These are phyloP conservation scores for Addax nasomaculatus DNA, from an alignment of 2,113 vertebrate species.

Conservation along the genomic window DNA sequence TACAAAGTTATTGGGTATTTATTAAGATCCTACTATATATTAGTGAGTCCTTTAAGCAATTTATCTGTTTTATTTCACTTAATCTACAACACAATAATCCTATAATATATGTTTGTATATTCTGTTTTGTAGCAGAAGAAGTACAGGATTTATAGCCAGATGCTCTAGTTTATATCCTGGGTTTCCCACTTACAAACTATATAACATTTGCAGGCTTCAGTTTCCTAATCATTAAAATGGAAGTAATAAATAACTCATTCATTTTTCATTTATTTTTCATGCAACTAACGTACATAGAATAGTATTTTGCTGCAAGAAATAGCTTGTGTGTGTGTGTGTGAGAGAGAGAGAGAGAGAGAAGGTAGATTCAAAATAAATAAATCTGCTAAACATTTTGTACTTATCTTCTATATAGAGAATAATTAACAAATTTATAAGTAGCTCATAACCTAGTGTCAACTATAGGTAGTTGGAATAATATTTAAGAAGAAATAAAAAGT, in stretches of 20 bases:
- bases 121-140: background rate
- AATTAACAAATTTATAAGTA: background rate
- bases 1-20: background rate
- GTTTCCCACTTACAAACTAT: background rate
- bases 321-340: fast-evolving
- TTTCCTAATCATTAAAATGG: background rate
- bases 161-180: background rate
- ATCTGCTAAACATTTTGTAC: background rate
- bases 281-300: background rate
- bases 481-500: background rate
- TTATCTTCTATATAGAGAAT: background rate
- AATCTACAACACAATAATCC: background rate
- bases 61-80: conserved; percentile 14
- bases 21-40: background rate
- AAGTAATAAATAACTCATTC: background rate
- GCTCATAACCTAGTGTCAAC: background rate
- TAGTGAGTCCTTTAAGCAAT: background rate
- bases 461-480: background rate
- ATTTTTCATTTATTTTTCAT: background rate
- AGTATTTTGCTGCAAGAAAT: background rate
- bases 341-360: background rate
- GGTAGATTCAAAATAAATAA: background rate
- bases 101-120: background rate
- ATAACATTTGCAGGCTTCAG: background rate
- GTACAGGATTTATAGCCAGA: background rate